Base-by-base conservation (phyloP, 2,113 vertebrate species). In the Cervus canadensis region DNA sequence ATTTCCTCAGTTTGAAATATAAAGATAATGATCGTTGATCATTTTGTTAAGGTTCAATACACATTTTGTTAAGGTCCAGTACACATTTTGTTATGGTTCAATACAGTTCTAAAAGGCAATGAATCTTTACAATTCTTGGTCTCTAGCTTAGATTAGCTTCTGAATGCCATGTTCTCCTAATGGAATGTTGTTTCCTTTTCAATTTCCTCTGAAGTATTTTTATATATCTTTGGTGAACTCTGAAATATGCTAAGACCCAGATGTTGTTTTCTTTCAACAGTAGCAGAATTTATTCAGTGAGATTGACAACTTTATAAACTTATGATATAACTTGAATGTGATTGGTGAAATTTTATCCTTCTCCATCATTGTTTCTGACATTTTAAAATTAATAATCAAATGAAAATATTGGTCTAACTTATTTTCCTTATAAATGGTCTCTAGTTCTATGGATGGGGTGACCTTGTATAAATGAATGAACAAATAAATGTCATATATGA, bases 161-260 rank as follows among this genome's bases (percentile, higher is more conserved):
- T 83, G 16, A 93, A 85, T 57, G 28, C 10, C 9, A 43, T 91
- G 43, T 62, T 94, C 48, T 28, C 15, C 23, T 54, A 28, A 85
- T 28, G 40, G 64, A 90, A 88, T 60, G 5, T 50, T 92, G n/a
- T 59, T 52, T 90, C 28, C 33, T 91, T 94, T 87, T 93, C 82
- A 64, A 16, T 94, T 93, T 91, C 16, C 43, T 91, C 62, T 96
- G 21, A 71, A 79, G 7, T 97, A 43, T 81, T 96, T 95, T 89
- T 59, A 85, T 85, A 11, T 84, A 54, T 83, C 30, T 94, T 87
- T 92, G 78, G 48, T 48, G 28, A 96, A 91, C 7, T 83, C 45
- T 81, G 76, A 92, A 95, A 54, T 92, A 87, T 54, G n/a, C 48
- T 62, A 92, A 97, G 28, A 74, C 21, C 16, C 26, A 90, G 91